These are phyloP conservation scores for Drosophila willistoni DNA, from an alignment of 1,140 invertebrate species.

Conservation along the genomic window DNA sequence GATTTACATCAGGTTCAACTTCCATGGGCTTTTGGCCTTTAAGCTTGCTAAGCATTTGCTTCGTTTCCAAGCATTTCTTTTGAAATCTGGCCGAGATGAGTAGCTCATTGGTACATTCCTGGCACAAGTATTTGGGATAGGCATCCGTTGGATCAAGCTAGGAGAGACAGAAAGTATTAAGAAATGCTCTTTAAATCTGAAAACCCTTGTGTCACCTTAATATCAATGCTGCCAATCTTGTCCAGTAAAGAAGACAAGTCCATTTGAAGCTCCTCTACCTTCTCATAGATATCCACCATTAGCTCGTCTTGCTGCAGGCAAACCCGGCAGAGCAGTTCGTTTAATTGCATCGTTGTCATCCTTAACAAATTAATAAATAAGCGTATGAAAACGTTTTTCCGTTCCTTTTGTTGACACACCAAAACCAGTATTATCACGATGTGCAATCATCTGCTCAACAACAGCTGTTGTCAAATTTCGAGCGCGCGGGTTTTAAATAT, in stretches of 20 bases:
- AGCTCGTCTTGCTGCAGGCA: constrained; percentile 59
- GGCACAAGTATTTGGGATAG: constrained; percentile 58
- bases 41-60: constrained; percentile 21
- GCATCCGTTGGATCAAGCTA: constrained; percentile 39
- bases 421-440: no score
- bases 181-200: neutral
- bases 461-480: no score
- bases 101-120: constrained; percentile 59
- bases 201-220: constrained; percentile 38
- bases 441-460: no score
- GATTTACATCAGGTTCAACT: neutral
- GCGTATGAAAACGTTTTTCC: no score
- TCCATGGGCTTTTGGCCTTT: neutral
- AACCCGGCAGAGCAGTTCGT: constrained; percentile 46
- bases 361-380: neutral
- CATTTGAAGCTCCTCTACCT: constrained; percentile 51
- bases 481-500: no score
- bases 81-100: constrained; percentile 61
- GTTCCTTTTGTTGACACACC: no score
- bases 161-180: neutral
- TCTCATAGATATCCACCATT: constrained; percentile 53
- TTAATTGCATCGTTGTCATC: constrained; percentile 16
- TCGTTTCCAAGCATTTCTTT: constrained; percentile 46
- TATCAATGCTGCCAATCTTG: constrained; percentile 37
- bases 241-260: constrained; percentile 48